Evolutionary conservation across 2,113 vertebrate genomes (phyloP).

Genomic region (Engraulis encrasicolus): DNA sequence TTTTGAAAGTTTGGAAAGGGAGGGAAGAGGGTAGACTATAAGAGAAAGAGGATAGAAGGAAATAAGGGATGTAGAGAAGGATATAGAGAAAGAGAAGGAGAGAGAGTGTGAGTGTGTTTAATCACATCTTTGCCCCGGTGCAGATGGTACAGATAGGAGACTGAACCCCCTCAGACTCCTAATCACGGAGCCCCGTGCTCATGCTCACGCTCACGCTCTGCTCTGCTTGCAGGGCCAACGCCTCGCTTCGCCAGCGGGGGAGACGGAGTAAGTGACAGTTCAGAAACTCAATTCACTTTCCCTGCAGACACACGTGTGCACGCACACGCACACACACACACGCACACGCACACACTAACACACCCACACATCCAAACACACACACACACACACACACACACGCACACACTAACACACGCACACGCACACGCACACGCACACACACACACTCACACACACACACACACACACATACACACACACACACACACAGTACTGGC

Average conservation of each 20-base stretch:
- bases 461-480: no score
- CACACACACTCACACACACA: no score
- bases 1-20: no score
- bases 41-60: no score
- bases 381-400: no score
- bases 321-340: neutral
- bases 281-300: neutral
- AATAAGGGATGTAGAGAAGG: no score
- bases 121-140: slow-evolving; percentile 11
- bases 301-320: neutral
- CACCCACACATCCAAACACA: no score
- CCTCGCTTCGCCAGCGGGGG: neutral
- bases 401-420: no score
- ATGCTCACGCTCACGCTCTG: no score
- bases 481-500: no score
- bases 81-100: neutral
- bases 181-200: slow-evolving; percentile 7
- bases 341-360: neutral
- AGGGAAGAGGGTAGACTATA: no score
- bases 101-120: slow-evolving; percentile 3
- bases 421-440: no score
- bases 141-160: slow-evolving; percentile 13
- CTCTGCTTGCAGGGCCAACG: neutral
- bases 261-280: neutral
- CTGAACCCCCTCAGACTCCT: slow-evolving; percentile 23